Evolutionary conservation across 2,888 invertebrate genomes (phyloP), one percentile per base, ranked within the genome.

Genomic region (Lypha dubia): DNA sequence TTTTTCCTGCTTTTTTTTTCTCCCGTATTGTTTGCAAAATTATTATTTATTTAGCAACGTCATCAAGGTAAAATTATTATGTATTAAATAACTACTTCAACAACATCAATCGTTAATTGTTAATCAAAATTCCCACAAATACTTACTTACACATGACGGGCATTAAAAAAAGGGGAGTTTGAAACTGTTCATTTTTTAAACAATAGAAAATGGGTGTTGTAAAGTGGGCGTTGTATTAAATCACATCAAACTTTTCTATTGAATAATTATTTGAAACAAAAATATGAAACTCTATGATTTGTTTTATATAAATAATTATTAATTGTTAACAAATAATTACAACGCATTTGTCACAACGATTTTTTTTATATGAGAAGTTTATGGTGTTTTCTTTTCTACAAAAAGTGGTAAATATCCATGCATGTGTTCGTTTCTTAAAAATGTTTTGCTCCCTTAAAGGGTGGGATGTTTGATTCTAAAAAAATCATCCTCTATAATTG

Each of bases 41-140:
- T 38, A 70, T 79, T 24, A 49, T 75, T 83, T 76, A 35, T 51
- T 83, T 75, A 41, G 60, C 67, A 73, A 77, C 76, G 84, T 81
- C 84, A 79, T 84, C 84, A 81, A 81, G 84, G 84, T 79, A 70
- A 84, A 84, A 81, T 74, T 70, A 58, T 74, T 79, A 79, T n/a
- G n/a, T n/a, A n/a, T 77, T 84, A 79, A 77, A 81, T 79, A 81
- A 79, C 77, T 81, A 74, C 79, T 80, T 84, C 67, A 74, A 71
- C 53, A 38, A 5, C 35, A 65, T 56, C 58, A 46, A 81, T 71
- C 28, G 20, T 67, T 63, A 74, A 68, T 81, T 79, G 58, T 81
- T 74, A 46, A 77, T 68, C 4, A 68, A 51, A 80, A 80, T 74
- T 79, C 56, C 65, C 71, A 84, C 71, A 83, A 28, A 73, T 4